Percentiles rank a stretch among this genome's conserved stretches.
These are phyloP conservation scores for Drosophila pseudotalamancana DNA, from an alignment of 2,888 invertebrate species.

Conservation along the genomic window DNA sequence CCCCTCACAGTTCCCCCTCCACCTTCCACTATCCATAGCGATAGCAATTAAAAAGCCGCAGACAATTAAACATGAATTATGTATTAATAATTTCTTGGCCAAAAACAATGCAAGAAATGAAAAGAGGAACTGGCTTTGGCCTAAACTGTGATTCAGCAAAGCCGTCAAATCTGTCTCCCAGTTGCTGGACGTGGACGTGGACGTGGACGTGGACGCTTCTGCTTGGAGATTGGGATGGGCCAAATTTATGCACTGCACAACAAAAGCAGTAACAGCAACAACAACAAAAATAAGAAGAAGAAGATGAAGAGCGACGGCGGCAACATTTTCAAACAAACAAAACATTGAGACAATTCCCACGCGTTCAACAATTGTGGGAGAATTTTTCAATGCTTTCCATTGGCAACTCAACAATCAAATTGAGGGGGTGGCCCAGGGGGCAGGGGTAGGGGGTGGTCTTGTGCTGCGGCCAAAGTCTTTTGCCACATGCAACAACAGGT, in stretches of 20 bases:
- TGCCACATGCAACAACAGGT: constrained; percentile 65
- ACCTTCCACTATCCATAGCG: constrained; percentile 25
- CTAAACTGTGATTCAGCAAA: constrained; percentile 40
- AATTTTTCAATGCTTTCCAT: constrained; percentile 71
- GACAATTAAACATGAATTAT: constrained; percentile 77
- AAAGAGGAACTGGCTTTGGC: constrained; percentile 11
- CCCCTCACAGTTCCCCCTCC: too few species aligned
- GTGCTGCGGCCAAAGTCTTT: constrained; percentile 65
- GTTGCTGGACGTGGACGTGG: too few species aligned
- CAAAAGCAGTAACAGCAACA: constrained; percentile 31
- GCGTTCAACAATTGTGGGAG: constrained; percentile 71
- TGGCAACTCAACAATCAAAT: constrained; percentile 56
- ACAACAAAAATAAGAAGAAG: background rate
- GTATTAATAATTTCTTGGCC: constrained; percentile 71
- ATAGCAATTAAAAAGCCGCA: constrained; percentile 51
- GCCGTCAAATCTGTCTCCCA: background rate
- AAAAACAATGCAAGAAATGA: background rate
- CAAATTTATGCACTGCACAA: constrained; percentile 43
- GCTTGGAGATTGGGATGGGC: constrained; percentile 23
- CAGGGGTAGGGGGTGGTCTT: constrained; percentile 13
- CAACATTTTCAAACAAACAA: constrained; percentile 51
- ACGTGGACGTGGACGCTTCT: too few species aligned
- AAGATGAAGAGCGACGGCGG: constrained; percentile 8
- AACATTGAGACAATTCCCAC: constrained; percentile 75
- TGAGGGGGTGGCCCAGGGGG: background rate